Base-by-base conservation (phyloP, 1,140 invertebrate genomes). In the Pseudobourletiella spinata region DNA sequence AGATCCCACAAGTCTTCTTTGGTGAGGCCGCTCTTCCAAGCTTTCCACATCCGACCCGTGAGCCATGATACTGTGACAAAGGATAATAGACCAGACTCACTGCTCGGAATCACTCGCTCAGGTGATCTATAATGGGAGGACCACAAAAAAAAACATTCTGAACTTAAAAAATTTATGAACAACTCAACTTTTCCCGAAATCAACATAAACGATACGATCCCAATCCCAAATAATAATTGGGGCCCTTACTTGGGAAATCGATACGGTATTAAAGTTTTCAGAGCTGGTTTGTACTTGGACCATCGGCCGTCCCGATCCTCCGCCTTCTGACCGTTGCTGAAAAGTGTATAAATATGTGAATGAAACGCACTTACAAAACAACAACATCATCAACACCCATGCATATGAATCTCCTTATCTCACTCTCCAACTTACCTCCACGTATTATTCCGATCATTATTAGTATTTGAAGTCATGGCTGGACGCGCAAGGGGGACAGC, bases 1-100 rank as follows among this genome's bases (percentile, higher is more conserved):
- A 71, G 55, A 11, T 70, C 68, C 59, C 63, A 70, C 26, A 71
- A 58, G 51, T 71, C 70, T 22, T 63, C 64, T 29, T 56, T 57
- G 8, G 66, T 65, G 20, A 71, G 46, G 0, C 69, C 70, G 15
- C 46, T 44, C 20, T 59, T 39, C 30, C 60, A 68, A 0, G 67
- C 65, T 48, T 70, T 71, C 63, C 64, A 69, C 70, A 71, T 71
- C 3, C 65, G 16, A 6, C 22, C n/a, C 8, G 65, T 61, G n/a
- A 69, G 54, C 70, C 70, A 71, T n/a, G 65, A 57, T 35, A 69
- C 24, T 18, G 68, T 63, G 2, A 69, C 61, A 50, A 54, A 71
- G 6, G 57, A 63, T 39, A 69, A 63, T 16, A 66, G 57, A 20
- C 70, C 70, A 25, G 67, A 50, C 14, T 62, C 44, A 29, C 52